phyloP scores from a whole-genome alignment of 2,888 invertebrate genomes.

The Drosophila parthenogenetica region DNA sequence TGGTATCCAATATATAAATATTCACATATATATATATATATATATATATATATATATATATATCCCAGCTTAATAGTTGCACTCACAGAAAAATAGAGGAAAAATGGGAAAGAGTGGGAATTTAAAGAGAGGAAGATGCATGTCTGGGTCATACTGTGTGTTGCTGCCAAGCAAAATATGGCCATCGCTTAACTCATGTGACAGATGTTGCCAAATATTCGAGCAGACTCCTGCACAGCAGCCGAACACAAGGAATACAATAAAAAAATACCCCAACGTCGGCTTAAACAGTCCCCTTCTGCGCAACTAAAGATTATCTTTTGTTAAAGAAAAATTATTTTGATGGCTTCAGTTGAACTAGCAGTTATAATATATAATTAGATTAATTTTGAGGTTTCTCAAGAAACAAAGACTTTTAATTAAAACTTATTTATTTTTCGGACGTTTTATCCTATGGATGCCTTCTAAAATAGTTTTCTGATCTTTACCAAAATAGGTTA shows the following conservation, averaged over 20 bases:
- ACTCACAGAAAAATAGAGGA: slow-evolving; percentile 4
- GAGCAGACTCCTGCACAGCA: slow-evolving; percentile 1
- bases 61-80: slow-evolving; percentile 25
- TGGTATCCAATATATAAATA: slow-evolving; percentile 37
- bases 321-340: neutral
- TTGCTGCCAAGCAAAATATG: slow-evolving; percentile 61
- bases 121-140: slow-evolving; percentile 16
- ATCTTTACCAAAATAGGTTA: no score
- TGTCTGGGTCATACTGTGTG: slow-evolving; percentile 33
- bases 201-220: slow-evolving; percentile 58
- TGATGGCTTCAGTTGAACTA: no score
- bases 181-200: slow-evolving; percentile 43
- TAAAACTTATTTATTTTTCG: no score
- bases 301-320: slow-evolving; percentile 7
- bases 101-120: no score
- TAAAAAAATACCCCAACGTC: neutral
- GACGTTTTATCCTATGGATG: no score
- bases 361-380: no score
- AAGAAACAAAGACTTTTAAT: no score
- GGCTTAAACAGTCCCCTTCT: neutral
- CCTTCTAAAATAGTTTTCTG: no score
- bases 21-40: slow-evolving; percentile 23
- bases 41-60: slow-evolving; percentile 10
- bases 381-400: no score
- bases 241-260: neutral